Base-by-base conservation (phyloP, 2,888 invertebrate species). In the Meiosimyza decipiens region DNA sequence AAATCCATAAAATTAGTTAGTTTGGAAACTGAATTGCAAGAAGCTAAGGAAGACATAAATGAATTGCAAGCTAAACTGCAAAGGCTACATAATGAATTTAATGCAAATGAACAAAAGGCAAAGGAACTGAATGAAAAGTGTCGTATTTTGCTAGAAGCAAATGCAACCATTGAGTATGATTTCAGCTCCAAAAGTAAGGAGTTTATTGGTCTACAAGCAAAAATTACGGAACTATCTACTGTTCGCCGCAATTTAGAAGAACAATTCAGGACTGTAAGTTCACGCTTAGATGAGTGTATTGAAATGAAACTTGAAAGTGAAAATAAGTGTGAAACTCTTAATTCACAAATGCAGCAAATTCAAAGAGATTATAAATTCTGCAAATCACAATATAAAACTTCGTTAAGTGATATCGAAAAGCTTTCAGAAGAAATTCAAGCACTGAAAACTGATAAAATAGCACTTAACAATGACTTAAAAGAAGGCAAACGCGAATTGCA, bases 401-500 rank as follows among this genome's bases (percentile, higher is more conserved):
- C 75, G 3, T 13, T 73, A 6, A 64, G 65, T 40, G 77, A 79
- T 9, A 50, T 57, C 11, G 52, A 33, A 7, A 74, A 71, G 15
- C 74, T 79, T 7, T 66, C 63, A 0, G 63, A 66, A 12, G 75
- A 78, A 59, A 68, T 79, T 7, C 74, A 77, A 18, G n/a, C 72
- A 0, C 18, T 79, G 13, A 77, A 76, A 18, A 52, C 69, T 11
- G 77, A 77, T 18, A 76, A 77, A 40, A 22, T 63, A 52, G 74
- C 73, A 18, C 57, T 73, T 0, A 73, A 71, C 54, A 66, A 57
- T 16, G 73, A 79, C 59, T 33, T 79, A 5, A 54, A 64, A 54
- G 77, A 76, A 15, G 73, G 60, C 55, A 79, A 77, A 54, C 69
- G 71, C 4, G 78, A 77, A 22, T 18, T 79, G 1, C 73, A 74